Conservation (phyloP, 2,113 vertebrate species). For the Herpailurus yagouaroundi region DNA sequence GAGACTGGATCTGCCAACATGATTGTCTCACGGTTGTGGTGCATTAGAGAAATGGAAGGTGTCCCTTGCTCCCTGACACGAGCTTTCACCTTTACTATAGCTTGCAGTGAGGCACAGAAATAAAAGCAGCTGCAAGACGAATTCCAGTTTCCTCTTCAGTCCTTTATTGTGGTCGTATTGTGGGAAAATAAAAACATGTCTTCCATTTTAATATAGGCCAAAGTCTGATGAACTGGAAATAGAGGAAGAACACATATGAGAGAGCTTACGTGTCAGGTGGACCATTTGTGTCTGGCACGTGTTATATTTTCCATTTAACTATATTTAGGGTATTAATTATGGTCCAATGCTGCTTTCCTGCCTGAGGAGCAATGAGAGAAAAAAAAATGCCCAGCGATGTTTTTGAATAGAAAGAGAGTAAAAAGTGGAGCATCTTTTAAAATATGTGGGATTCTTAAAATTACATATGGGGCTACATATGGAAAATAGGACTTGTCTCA, state of each 20-base stretch:
- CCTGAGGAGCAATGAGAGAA: background rate
- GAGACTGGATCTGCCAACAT: background rate
- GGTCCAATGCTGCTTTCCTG: background rate
- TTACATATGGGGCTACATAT: background rate
- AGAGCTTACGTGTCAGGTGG: background rate
- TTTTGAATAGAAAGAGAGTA: background rate
- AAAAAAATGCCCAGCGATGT: background rate
- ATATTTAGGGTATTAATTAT: background rate
- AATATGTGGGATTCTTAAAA: background rate
- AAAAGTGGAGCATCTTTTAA: background rate
- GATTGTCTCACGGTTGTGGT: background rate
- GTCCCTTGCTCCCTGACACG: background rate
- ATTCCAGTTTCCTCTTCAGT: background rate
- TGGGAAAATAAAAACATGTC: background rate
- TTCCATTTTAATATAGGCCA: background rate
- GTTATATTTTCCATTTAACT: slow-evolving; percentile 1
- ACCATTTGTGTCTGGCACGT: background rate
- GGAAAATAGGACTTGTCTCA: background rate
- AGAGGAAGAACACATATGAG: background rate
- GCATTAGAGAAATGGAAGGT: background rate
- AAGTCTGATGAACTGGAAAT: slow-evolving; percentile 45
- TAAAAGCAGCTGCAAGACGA: slow-evolving; percentile 44
- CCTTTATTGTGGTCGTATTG: background rate
- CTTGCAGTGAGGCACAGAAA: background rate
- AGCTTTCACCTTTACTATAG: background rate